Conservation (phyloP, 2,888 invertebrate genomes). For the Theretra japonica region DNA sequence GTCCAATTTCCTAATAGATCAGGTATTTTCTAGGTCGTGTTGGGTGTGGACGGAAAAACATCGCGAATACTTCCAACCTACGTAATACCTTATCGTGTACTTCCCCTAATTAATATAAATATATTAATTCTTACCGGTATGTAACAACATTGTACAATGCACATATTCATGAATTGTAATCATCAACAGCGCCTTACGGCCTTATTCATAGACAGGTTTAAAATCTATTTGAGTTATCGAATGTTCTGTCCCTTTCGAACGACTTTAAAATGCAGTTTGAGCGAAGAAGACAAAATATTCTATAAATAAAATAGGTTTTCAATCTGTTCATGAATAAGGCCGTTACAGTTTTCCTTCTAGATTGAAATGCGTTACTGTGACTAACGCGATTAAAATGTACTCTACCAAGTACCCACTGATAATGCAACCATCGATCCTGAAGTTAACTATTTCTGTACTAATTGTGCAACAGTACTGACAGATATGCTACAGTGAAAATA, state of each 20-base stretch:
- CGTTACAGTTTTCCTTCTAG: conserved; percentile 22
- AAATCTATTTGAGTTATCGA: too few relatives aligned
- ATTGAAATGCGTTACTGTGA: not conserved
- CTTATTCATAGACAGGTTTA: too few relatives aligned
- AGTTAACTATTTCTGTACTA: too few relatives aligned
- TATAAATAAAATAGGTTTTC: too few relatives aligned
- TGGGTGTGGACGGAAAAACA: not conserved
- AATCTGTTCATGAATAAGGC: too few relatives aligned
- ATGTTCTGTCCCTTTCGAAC: too few relatives aligned
- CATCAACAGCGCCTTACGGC: not conserved
- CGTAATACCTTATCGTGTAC: conserved; percentile 17
- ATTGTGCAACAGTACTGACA: too few relatives aligned
- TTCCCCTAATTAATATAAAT: conserved; percentile 19
- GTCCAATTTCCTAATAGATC: not conserved
- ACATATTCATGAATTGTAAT: conserved; percentile 1
- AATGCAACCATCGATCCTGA: too few relatives aligned
- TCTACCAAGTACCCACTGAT: not conserved
- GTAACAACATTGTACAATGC: not conserved
- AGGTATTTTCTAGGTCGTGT: not conserved
- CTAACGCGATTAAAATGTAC: conserved; percentile 4
- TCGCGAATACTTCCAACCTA: not conserved
- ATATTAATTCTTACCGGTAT: not conserved
- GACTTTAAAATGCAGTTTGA: too few relatives aligned
- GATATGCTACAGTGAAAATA: not conserved
- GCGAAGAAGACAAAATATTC: too few relatives aligned